Conservation (phyloP, 2,113 vertebrate genomes). For the Solenodon paradoxus region DNA sequence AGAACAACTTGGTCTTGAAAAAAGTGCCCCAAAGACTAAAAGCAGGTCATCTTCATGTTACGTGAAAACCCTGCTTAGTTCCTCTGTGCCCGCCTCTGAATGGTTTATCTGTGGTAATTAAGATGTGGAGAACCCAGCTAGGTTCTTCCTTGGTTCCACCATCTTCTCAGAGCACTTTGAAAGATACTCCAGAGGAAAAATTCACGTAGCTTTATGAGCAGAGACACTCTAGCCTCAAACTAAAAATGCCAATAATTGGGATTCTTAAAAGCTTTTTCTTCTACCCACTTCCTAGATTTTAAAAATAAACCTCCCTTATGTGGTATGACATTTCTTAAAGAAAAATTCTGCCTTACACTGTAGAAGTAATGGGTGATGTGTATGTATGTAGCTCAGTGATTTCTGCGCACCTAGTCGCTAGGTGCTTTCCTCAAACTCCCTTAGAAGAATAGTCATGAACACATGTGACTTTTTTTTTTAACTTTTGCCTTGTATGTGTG, state of each 20-base stretch:
- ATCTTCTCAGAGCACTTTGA: neutral
- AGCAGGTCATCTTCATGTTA: neutral
- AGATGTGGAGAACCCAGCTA: neutral
- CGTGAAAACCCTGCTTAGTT: neutral
- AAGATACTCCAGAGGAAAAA: slow-evolving; percentile 21
- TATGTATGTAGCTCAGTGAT: neutral
- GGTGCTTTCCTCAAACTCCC: neutral
- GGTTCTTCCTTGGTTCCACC: neutral
- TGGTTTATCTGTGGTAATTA: neutral
- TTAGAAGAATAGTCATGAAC: neutral
- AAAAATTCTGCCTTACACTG: neutral
- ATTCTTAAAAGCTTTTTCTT: neutral
- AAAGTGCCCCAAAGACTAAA: neutral
- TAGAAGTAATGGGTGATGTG: neutral
- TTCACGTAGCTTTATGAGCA: neutral
- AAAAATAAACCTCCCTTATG: slow-evolving; percentile 28
- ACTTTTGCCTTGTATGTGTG: neutral
- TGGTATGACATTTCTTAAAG: neutral
- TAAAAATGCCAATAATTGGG: neutral
- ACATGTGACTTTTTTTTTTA: neutral
- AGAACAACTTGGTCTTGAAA: neutral
- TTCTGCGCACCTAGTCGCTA: neutral
- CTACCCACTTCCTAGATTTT: slow-evolving; percentile 2
- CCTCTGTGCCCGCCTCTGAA: neutral
- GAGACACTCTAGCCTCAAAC: neutral